Evolutionary conservation across 2,113 vertebrate genomes (phyloP).

Genomic region (Muntiacus muntjak): DNA sequence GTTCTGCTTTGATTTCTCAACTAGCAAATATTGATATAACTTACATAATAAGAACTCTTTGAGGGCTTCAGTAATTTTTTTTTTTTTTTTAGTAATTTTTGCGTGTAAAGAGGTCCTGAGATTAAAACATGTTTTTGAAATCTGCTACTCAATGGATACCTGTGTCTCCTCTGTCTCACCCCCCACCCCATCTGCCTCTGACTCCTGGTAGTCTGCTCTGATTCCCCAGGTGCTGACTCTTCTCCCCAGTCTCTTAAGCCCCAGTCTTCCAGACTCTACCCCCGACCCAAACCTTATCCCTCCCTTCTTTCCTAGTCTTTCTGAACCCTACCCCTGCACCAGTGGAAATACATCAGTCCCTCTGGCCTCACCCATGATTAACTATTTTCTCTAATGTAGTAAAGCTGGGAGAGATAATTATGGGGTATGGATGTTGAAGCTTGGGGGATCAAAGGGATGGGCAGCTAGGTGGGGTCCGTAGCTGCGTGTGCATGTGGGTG

Average conservation of each 20-base stretch:
- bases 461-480: neutral
- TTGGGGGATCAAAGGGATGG: slow-evolving; percentile 54
- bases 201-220: neutral
- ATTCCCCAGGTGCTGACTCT: neutral
- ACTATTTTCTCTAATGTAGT: slow-evolving; percentile 7
- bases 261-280: neutral
- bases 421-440: slow-evolving; percentile 5
- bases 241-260: neutral
- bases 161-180: neutral
- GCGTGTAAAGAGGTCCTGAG: neutral
- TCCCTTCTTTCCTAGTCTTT: neutral
- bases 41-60: neutral
- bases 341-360: neutral
- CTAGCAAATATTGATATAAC: neutral
- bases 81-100: neutral
- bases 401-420: slow-evolving; percentile 44
- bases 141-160: neutral
- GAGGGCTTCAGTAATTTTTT: neutral
- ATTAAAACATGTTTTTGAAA: neutral
- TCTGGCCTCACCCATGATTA: neutral
- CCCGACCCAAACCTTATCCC: neutral
- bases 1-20: neutral
- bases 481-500: neutral
- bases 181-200: too few species aligned
- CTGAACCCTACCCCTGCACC: neutral